Evolutionary conservation across 1,140 invertebrate species (phyloP).

Genomic region (Tigriopus japonicus): DNA sequence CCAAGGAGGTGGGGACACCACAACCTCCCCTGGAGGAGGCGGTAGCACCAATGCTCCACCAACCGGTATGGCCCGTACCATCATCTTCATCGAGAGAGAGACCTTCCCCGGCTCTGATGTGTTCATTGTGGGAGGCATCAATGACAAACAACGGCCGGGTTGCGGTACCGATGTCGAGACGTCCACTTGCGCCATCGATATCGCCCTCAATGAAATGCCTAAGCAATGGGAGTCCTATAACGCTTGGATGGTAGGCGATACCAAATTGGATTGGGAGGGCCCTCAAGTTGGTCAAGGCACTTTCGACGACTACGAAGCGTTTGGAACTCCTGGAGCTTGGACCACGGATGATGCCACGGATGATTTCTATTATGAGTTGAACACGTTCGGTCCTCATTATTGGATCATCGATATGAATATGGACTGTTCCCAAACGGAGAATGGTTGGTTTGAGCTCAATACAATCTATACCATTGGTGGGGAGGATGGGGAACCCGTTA

Average conservation of each 20-base stretch:
- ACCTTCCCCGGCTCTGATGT: conserved; percentile 28
- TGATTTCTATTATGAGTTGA: conserved; percentile 24
- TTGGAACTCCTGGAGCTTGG: conserved; percentile 28
- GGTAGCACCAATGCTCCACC: conserved; percentile 17
- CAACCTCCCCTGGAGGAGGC: neutral
- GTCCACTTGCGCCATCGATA: conserved; percentile 26
- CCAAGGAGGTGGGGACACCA: neutral
- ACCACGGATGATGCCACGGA: conserved; percentile 24
- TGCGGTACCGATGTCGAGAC: conserved; percentile 9
- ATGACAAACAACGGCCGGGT: conserved; percentile 18
- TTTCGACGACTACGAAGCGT: conserved; percentile 21
- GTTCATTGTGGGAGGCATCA: conserved; percentile 30
- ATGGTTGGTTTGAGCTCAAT: conserved; percentile 33
- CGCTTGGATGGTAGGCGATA: conserved; percentile 26
- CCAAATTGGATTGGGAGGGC: conserved; percentile 29
- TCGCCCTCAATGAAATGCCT: conserved; percentile 22
- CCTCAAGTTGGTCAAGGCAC: conserved; percentile 26
- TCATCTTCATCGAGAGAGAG: conserved; percentile 25
- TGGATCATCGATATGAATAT: conserved; percentile 31
- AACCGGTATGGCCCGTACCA: conserved; percentile 22
- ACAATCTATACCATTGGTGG: conserved; percentile 19
- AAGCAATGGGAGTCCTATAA: conserved; percentile 25
- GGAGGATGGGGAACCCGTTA: conserved; percentile 15
- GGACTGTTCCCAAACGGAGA: conserved; percentile 29
- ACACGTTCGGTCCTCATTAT: conserved; percentile 28